Base-by-base conservation (phyloP, 2,797 vertebrate genomes). In the Platalea minor region DNA sequence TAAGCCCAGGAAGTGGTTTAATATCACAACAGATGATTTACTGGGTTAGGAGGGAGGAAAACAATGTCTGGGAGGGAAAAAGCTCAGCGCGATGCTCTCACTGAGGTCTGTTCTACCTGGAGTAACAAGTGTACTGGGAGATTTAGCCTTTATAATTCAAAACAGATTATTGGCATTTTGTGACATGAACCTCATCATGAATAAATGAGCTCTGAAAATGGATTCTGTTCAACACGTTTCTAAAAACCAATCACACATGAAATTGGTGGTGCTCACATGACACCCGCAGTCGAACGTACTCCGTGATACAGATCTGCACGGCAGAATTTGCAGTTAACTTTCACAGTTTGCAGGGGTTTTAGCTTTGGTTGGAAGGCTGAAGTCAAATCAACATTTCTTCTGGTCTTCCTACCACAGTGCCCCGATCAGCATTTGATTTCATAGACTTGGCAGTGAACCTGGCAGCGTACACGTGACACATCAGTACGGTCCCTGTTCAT, bases 161-260 rank as follows among this genome's bases (percentile, higher is more conserved):
- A 78, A 48, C 7, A 75, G 75, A 81, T 85, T 84, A 23, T 85
- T 82, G 91, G 69, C 73, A 70, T 93, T 97, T 93, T 88, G 82
- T 85, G 60, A 77, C 82, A 45, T 77, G 79, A 93, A 74, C 54
- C 81, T 96, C 72, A 73, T 84, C 35, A 33, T 64, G 24, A 97
- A 94, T 88, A 94, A 97, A 95, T 53, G 78, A 84, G 83, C 83
- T 96, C 96, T 95, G 80, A 89, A 86, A 96, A 89, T 26, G 35
- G 88, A 89, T 97, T 96, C 60, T 57, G 68, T 56, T 78, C 80
- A 91, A 54, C 60, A 57, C 70, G 35, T 87, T 95, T 91, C 96
- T 78, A 80, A 90, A 77, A 96, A 46, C 85, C 92, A 94, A 53
- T 85, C 79, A 25, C 65, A 87, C 61, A 31, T 83, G 82, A 97